phyloP scores from a whole-genome alignment of 1,140 invertebrate genomes.

The Drosophila littoralis region DNA sequence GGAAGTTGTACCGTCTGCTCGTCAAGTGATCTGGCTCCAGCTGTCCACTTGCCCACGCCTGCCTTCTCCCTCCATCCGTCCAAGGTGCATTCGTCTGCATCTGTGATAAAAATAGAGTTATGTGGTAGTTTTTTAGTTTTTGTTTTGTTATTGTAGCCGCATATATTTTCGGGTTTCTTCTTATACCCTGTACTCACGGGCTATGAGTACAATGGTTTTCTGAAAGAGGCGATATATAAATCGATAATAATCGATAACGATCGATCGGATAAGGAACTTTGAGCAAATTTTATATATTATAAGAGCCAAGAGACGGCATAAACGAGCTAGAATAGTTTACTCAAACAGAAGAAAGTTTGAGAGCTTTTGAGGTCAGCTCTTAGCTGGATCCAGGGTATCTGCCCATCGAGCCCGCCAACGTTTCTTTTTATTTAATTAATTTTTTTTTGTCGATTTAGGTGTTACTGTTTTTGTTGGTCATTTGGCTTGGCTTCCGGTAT shows the following conservation, averaged over 20 bases:
- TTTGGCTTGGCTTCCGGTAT: conserved; percentile 61
- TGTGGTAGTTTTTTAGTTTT: conserved; percentile 38
- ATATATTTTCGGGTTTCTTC: conserved; percentile 37
- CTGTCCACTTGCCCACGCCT: conserved; percentile 48
- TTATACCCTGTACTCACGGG: background rate
- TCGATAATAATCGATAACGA: too few species aligned
- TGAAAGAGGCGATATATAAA: too few species aligned
- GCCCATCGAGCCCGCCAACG: too few species aligned
- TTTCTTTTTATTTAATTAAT: background rate
- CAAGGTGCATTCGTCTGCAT: conserved; percentile 46
- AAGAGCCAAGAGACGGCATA: too few species aligned
- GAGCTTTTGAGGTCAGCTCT: too few species aligned
- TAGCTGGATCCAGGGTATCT: too few species aligned
- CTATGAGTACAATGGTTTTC: background rate
- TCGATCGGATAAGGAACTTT: too few species aligned
- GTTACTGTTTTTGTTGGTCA: conserved; percentile 36
- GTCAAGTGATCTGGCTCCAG: conserved; percentile 57
- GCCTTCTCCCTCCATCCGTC: background rate
- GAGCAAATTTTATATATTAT: too few species aligned
- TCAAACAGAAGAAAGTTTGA: too few species aligned
- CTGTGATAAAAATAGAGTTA: conserved; percentile 69
- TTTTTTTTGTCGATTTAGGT: conserved; percentile 6
- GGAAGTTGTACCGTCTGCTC: conserved; percentile 60
- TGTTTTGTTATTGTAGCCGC: conserved; percentile 27
- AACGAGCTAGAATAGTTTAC: too few species aligned